Base-by-base conservation (phyloP, 1,140 invertebrate species). In the Acromyrmex echinatior region DNA sequence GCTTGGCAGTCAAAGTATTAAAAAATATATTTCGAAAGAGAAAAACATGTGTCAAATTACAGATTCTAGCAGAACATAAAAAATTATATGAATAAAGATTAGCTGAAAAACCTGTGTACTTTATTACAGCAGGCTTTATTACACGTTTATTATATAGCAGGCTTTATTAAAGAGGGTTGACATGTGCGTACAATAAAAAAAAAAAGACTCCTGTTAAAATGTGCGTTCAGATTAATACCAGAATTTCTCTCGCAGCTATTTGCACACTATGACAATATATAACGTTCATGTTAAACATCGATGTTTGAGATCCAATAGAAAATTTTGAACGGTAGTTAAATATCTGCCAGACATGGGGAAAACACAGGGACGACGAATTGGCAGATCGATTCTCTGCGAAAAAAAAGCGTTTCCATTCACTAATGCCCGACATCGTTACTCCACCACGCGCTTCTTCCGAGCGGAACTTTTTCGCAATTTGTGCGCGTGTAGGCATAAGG, bases 241-340 rank as follows among this genome's bases (percentile, higher is more conserved):
- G 31, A 53, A 79, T 51, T 66, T 66, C 35, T 79, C 60, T 66
- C 77, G 21, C 77, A 79, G 60, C 77, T 81, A 81, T 81, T 81
- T 81, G 78, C 49, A 12, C 65, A 3, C 49, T 49, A 31, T 45
- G 28, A 35, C 77, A 66, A 91, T 92, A 88, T 91, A 80, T 91
- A 80, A 74, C 88, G 39, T 86, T 86, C 71, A 85, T 88, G 89
- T 90, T 90, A 87, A 89, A 88, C 87, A 86, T 80, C 62, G 77
- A 88, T 92, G 68, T 74, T 74, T 74, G 84, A 86, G n/a, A 65
- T 68, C 4, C 56, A 45, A 76, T 49, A 71, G 80, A 76, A 74
- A 84, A 63, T 84, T 84, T 84, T 51, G 56, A 49, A 84, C 31
- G 70, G 39, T 25, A 82, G 68, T 82, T 60, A 74, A 74, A 84